Base-by-base conservation (phyloP, 2,888 invertebrate genomes). In the Dysmachus trigonus region DNA sequence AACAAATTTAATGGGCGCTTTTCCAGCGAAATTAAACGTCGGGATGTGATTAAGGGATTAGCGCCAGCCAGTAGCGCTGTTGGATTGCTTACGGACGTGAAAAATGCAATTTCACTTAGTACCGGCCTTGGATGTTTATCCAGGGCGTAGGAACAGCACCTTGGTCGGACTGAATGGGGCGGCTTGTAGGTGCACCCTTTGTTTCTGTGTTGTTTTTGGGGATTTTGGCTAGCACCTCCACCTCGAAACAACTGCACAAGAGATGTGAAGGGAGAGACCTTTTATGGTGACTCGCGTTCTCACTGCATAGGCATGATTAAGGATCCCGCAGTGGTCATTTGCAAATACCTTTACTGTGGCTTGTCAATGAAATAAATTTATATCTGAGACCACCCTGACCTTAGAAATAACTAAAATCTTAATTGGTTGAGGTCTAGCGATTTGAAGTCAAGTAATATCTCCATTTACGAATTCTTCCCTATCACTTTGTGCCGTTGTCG, bases 41-140 rank as follows among this genome's bases (percentile, higher is more conserved):
- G 83, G 83, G 83, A 83, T 83, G 83, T 83, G 83, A 83, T 83
- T 83, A 83, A 83, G 41, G 72, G 83, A 83, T 83, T 83, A 83
- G 53, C 83, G 83, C 83, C 72, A 38, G 53, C 81, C 35, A 35
- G 5, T 27, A 62, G 27, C 41, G 35, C 53, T 83, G 83, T 83
- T 83, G 83, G 38, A 81, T 81, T 81, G 81, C 81, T 81, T 81
- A 81, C 81, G 81, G 81, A 53, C 53, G 81, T 51, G 81, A 81
- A 81, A 81, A 81, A 81, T 81, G 62, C 81, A 81, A 81, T 81
- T 81, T 62, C 81, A 62, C 81, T 81, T 81, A 62, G 81, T 33
- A 18, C 53, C 31, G 81, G 33, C 62, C 77, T 51, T 30, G 41
- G 30, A 31, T 77, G 31, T 77, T 77, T 77, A 31, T 47, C 10